phyloP scores from a whole-genome alignment of 2,888 invertebrate genomes.

The Tiphia femorata region DNA sequence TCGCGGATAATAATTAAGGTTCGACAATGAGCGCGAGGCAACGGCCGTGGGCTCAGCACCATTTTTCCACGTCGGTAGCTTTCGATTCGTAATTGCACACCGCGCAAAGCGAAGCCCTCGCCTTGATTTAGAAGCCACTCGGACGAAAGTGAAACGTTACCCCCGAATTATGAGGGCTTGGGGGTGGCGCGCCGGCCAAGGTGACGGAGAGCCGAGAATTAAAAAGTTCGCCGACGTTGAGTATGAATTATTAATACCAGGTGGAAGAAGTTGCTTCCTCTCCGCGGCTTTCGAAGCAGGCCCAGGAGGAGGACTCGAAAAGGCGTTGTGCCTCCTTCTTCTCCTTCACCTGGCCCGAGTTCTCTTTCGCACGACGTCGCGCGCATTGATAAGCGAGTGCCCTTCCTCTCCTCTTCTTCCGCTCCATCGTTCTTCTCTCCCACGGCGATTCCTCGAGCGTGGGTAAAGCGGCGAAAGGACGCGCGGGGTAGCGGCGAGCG shows the following conservation, averaged over 20 bases:
- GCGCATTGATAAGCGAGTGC: conserved; percentile 13
- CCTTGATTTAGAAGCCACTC: conserved; percentile 12
- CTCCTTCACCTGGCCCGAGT: neutral
- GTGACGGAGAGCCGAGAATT: conserved; percentile 27
- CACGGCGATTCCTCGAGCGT: neutral
- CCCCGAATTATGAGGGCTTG: conserved; percentile 42
- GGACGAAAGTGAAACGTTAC: conserved; percentile 44
- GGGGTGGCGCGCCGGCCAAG: too few relatives aligned
- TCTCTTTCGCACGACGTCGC: conserved; percentile 1
- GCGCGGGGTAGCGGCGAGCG: conserved; percentile 34
- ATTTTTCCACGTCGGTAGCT: conserved; percentile 29
- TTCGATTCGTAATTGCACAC: conserved; percentile 35
- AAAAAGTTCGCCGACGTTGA: conserved; percentile 38
- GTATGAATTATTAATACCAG: conserved; percentile 46
- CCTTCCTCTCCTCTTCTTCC: neutral
- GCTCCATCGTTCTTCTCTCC: neutral
- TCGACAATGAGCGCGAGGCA: neutral
- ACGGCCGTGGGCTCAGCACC: neutral
- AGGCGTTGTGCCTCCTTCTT: neutral
- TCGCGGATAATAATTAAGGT: neutral
- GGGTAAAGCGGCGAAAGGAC: neutral
- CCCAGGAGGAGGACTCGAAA: too few relatives aligned
- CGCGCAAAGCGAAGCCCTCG: too few relatives aligned
- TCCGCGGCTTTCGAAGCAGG: too few relatives aligned
- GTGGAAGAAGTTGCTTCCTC: neutral